Conservation (phyloP, 2,797 vertebrate species). For the Hippoglossus hippoglossus region DNA sequence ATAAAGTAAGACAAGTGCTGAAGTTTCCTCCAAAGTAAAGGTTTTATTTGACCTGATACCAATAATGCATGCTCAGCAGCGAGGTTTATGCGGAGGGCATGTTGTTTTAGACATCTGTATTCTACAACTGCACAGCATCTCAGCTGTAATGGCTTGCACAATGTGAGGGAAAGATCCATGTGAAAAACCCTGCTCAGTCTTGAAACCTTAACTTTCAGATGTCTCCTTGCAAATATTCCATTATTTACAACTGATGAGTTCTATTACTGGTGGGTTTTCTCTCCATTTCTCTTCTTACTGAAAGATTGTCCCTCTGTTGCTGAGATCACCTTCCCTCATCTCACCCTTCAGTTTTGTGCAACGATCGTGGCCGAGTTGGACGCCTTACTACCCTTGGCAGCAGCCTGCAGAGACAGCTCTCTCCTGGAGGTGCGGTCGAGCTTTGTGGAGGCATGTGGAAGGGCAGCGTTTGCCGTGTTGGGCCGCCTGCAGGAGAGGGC, state of each 20-base stretch:
- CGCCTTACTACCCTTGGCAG: conserved; percentile 90
- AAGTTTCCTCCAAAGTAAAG: conserved; percentile 1
- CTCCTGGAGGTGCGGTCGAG: conserved; percentile 90
- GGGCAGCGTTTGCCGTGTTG: conserved; percentile 86
- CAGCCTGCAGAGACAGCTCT: conserved; percentile 87
- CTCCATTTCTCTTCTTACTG: conserved; percentile 29
- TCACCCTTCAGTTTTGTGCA: conserved; percentile 89
- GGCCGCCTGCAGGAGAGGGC: conserved; percentile 87
- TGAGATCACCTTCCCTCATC: conserved; percentile 48
- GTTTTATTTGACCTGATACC: conserved; percentile 63
- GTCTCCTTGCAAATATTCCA: conserved; percentile 52
- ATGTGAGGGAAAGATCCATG: conserved; percentile 48
- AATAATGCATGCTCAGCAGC: conserved; percentile 61
- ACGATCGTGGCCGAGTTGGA: conserved; percentile 90
- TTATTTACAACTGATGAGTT: conserved; percentile 66
- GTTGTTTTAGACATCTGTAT: conserved; percentile 56
- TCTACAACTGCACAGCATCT: conserved; percentile 57
- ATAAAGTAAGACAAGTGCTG: conserved; percentile 41
- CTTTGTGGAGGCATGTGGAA: conserved; percentile 91
- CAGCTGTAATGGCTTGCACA: conserved; percentile 47
- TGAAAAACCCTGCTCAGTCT: conserved; percentile 41
- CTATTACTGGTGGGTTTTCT: conserved; percentile 33
- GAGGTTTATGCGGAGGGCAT: conserved; percentile 28
- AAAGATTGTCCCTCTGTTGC: conserved; percentile 51
- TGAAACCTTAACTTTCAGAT: conserved; percentile 37